Evolutionary conservation across 2,888 invertebrate species (phyloP), one percentile per base, ranked within the genome.

Genomic region (Apeira syringaria): DNA sequence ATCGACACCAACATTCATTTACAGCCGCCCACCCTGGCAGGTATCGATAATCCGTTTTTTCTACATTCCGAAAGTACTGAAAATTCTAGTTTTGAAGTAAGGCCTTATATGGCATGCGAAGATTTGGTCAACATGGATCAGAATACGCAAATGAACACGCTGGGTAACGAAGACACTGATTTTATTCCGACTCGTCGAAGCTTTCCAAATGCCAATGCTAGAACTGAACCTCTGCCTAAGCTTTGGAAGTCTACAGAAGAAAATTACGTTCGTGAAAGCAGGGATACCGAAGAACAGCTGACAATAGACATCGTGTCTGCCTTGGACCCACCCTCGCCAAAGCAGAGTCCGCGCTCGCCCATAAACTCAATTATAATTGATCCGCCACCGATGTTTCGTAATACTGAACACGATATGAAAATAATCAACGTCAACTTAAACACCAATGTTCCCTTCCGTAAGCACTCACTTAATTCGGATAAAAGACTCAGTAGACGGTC

Each of bases 51-150:
- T 22, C 43, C 32, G 28, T 56, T 68, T 58, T 64, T 70, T 63
- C 92, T 93, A 76, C 91, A 91, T 74, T 94, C 94, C 48, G 92
- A 93, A 71, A 90, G 88, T 53, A 91, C 91, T 9, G 92, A 92
- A 58, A 88, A 91, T 61, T 92, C 92, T 29, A 91, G 92, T 57
- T 92, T 92, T 58, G 91, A 91, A 58, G 86, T 80, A 11, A 81
- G 91, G 15, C 71, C 91, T 9, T 92, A 92, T 54, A 90, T 91
- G 78, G 93, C 93, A 5, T 94, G 93, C 67, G 94, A 94, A 73
- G 92, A 94, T 84, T 79, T 94, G 50, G 90, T 92, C 6, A 92
- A 93, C 72, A 89, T 94, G 64, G 92, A 92, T 65, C 92, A 92
- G 61, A 91, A 91, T 69, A 87, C 87, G 5, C 89, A 88, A 68